A percentile compares a stretch with the other conserved stretches of the same genome.
These are phyloP conservation scores for Siniperca obscura DNA, from an alignment of 2,797 vertebrate genomes.

Conservation along the genomic window DNA sequence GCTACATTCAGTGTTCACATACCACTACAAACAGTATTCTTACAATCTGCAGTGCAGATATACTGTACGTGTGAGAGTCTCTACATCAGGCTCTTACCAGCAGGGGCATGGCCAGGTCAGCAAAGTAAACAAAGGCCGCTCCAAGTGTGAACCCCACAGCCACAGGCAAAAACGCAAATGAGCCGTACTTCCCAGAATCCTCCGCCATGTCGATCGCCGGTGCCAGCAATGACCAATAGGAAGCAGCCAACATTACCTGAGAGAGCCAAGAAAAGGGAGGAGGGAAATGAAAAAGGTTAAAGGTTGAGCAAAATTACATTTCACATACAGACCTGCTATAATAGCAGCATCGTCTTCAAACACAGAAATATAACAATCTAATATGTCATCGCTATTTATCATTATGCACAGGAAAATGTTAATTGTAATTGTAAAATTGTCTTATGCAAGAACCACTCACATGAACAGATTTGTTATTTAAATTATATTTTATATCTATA, in stretches of 20 bases:
- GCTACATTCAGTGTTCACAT: background rate
- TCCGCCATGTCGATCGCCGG: slow-evolving; percentile 94
- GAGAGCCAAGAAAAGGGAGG: background rate
- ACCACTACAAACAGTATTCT: background rate
- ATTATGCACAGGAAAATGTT: background rate
- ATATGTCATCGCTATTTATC: background rate
- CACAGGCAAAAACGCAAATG: slow-evolving; percentile 92
- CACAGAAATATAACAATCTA: background rate
- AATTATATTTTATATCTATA: no score
- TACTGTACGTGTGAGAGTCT: background rate
- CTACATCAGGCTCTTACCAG: slow-evolving; percentile 85
- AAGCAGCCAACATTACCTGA: slow-evolving; percentile 97
- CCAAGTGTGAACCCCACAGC: slow-evolving; percentile 92
- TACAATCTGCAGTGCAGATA: background rate
- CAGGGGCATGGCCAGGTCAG: slow-evolving; percentile 88
- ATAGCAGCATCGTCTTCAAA: background rate
- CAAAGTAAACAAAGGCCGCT: slow-evolving; percentile 92
- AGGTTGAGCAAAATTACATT: background rate
- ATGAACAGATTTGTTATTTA: background rate
- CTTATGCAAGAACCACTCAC: background rate
- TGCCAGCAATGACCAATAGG: slow-evolving; percentile 96
- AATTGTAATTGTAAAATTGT: background rate
- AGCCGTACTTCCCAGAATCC: slow-evolving; percentile 90
- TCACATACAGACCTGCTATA: background rate
- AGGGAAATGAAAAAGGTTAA: no score